phyloP scores from a whole-genome alignment of 2,888 invertebrate species.

The Steromphala cineraria region DNA sequence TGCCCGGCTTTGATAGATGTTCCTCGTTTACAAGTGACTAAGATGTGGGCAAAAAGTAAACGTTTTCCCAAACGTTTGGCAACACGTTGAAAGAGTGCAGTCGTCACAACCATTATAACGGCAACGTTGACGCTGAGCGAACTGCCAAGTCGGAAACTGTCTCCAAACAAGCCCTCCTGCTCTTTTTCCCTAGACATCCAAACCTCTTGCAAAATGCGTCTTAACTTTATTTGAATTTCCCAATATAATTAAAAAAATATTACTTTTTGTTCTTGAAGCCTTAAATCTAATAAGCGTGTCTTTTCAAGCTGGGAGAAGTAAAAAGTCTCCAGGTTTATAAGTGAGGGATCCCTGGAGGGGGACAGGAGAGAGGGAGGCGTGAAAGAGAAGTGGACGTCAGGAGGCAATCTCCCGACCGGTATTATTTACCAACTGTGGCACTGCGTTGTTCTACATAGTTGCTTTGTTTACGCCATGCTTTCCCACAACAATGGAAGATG shows the following conservation, averaged over 20 bases:
- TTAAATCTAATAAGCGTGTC: not conserved
- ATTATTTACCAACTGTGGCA: constrained; percentile 22
- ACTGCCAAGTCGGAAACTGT: not conserved
- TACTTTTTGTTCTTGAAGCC: not conserved
- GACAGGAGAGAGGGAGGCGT: not conserved
- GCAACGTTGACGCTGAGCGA: too few relatives aligned
- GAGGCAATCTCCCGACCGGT: not conserved
- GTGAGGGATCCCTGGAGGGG: not conserved
- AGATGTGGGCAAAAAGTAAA: too few relatives aligned
- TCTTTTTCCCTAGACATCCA: not conserved
- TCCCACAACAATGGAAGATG: constrained; percentile 33
- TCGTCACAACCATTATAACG: too few relatives aligned
- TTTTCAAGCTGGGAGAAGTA: not conserved
- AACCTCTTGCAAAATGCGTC: not conserved
- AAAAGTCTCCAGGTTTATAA: not conserved
- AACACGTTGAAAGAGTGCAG: too few relatives aligned
- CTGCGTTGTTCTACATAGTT: constrained; percentile 24
- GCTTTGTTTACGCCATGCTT: constrained; percentile 29
- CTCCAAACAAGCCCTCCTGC: not conserved
- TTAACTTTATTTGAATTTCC: constrained; percentile 6
- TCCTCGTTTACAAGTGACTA: too few relatives aligned
- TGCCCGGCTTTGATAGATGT: too few relatives aligned
- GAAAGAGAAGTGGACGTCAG: not conserved
- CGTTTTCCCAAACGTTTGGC: too few relatives aligned
- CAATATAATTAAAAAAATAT: constrained; percentile 14